These are phyloP conservation scores for Parazoanthus swiftii DNA, from an alignment of 92 coral and sea anemone genomes.

Conservation along the genomic window DNA sequence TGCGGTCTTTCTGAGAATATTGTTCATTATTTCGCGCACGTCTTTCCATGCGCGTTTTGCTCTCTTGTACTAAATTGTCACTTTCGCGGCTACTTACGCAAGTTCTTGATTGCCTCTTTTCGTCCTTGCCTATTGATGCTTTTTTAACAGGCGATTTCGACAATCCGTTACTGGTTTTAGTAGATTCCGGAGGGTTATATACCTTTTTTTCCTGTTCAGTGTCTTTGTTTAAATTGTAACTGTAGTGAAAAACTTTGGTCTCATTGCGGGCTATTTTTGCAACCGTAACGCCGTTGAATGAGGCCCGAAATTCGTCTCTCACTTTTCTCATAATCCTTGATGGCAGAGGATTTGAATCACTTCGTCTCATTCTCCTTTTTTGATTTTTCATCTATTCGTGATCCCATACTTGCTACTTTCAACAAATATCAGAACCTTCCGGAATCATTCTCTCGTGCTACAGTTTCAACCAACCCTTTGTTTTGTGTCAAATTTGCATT, in stretches of 20 bases:
- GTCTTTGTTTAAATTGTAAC: conserved; percentile 64
- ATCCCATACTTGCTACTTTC: background rate
- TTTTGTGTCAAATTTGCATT: background rate
- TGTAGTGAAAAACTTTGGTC: conserved; percentile 61
- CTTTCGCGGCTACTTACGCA: background rate
- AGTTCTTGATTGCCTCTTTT: background rate
- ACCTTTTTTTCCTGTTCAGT: conserved; percentile 23
- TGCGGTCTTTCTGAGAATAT: conserved; percentile 13
- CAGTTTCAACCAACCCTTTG: background rate
- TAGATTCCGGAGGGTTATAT: background rate
- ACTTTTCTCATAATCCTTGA: background rate
- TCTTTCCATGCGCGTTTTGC: background rate
- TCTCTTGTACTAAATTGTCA: background rate
- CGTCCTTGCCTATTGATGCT: background rate
- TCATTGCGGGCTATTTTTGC: conserved; percentile 42
- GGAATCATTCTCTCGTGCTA: background rate
- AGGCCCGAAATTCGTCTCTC: conserved; percentile 1
- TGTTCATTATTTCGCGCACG: background rate
- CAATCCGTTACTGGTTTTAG: background rate
- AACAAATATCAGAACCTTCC: background rate
- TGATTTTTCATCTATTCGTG: background rate
- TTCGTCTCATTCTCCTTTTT: background rate
- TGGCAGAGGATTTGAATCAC: background rate
- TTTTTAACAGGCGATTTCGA: background rate
- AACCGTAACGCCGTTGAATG: background rate